Conservation (phyloP, 2,113 vertebrate genomes). For the Antennarius striatus region DNA sequence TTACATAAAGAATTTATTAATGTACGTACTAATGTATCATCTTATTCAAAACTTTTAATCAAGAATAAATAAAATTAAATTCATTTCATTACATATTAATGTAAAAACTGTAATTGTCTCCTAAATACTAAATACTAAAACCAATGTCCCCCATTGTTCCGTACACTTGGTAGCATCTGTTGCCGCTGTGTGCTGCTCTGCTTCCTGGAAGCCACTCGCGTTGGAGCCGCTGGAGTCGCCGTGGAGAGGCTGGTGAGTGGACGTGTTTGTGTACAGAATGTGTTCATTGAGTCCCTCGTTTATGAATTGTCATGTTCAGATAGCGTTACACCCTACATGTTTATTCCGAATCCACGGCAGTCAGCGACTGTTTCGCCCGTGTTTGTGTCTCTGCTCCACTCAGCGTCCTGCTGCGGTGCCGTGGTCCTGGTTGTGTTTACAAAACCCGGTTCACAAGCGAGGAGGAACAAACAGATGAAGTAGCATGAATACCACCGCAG, state of each 20-base stretch:
- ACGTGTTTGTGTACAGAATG: background rate
- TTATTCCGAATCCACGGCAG: accelerated
- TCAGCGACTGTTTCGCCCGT: constrained; percentile 25
- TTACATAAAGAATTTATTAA: background rate
- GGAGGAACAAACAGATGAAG: constrained; percentile 18
- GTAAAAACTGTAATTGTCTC: accelerated
- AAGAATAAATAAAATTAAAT: too few species aligned
- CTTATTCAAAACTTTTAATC: background rate
- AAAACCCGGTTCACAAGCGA: constrained; percentile 41
- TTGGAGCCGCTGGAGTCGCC: constrained; percentile 46
- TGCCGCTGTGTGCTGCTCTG: constrained; percentile 71
- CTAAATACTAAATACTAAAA: background rate
- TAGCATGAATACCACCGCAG: too few species aligned
- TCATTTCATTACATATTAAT: accelerated
- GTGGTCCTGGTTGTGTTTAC: constrained; percentile 66
- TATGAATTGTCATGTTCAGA: background rate
- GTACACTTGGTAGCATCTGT: constrained; percentile 68
- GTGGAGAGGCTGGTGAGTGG: constrained; percentile 37
- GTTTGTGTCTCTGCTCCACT: constrained; percentile 13
- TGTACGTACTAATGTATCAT: background rate
- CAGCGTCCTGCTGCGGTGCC: constrained; percentile 45
- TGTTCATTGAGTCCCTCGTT: background rate
- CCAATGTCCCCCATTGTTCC: background rate
- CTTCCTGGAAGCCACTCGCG: constrained; percentile 70
- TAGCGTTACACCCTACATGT: accelerated